Evolutionary conservation across 2,888 invertebrate species (phyloP), one percentile per base, ranked within the genome.

Genomic region (Eupithecia inturbata): DNA sequence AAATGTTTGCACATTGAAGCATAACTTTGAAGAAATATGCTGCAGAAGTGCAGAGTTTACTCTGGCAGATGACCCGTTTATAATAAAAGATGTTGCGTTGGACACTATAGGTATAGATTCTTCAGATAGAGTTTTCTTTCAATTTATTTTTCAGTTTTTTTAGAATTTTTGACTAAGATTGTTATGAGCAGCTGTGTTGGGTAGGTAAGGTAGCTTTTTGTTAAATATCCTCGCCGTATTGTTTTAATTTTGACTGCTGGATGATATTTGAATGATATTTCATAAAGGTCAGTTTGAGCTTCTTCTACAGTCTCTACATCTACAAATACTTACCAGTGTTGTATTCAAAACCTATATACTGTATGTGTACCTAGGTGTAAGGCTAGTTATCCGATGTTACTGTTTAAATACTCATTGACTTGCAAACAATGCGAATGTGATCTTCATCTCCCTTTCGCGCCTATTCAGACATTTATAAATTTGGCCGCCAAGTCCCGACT

Each of bases 1-100:
- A 84, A 84, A 77, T 75, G 79, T 82, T 64, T 66, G 36, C 66
- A 39, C 66, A 66, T 66, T 39, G 78, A 79, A 68, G 64, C 69
- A 75, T 71, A 76, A 73, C 49, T 73, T 68, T 67, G 53, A 68
- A 70, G 70, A 70, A 72, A 53, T 75, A 68, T 63, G 33, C 31
- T 53, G 67, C 33, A 67, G 22, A 39, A 26, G 26, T 53, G 67
- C 33, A 67, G 22, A 39, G 36, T 66, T 64, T 12, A 39, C 5
- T 22, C 3, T 66, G 26, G 36, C 16, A 39, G 69, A 69, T 73
- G 66, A 53, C 66, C 67, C 45, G 26, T 6, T 45, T 66, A 41
- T 53, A 57, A 72, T 68, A 73, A 60, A 63, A 19, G 1, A 6
- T 33, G 19, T 31, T 63, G 14, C 28, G 26, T 5, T 26, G 16